Conservation (phyloP, 2,888 invertebrate species). For the Hirtodrosophila confusa region DNA sequence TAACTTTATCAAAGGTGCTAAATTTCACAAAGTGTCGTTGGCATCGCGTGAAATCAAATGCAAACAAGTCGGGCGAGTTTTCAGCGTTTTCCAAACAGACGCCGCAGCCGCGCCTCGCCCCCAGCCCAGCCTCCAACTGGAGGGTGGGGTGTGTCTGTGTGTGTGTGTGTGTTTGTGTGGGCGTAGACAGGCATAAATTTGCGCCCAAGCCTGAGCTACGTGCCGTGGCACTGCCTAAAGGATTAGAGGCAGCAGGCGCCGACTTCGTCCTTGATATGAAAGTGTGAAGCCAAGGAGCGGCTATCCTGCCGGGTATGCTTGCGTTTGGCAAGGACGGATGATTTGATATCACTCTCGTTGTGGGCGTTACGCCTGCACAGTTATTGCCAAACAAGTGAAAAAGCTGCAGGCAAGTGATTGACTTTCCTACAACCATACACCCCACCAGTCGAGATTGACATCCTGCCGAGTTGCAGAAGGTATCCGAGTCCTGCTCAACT, state of each 20-base stretch:
- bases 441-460: not conserved
- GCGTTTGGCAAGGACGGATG: not conserved
- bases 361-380: constrained; percentile 33
- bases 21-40: constrained; percentile 69
- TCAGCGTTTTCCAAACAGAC: constrained; percentile 35
- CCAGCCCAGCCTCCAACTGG: not conserved
- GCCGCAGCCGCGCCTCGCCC: not conserved
- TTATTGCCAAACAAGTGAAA: constrained; percentile 37
- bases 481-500: not conserved
- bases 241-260: constrained; percentile 52
- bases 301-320: not conserved
- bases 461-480: not conserved
- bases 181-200: constrained; percentile 72
- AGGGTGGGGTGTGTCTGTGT: constrained; percentile 2
- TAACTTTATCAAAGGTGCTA: constrained; percentile 73
- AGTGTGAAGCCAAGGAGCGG: constrained; percentile 16
- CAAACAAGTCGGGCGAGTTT: constrained; percentile 60
- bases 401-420: constrained; percentile 20
- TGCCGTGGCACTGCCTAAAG: constrained; percentile 69
- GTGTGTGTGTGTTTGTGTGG: constrained; percentile 28
- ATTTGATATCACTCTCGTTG: constrained; percentile 23
- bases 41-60: constrained; percentile 67
- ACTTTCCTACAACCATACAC: constrained; percentile 27
- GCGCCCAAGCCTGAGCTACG: constrained; percentile 42
- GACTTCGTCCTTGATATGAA: constrained; percentile 51